These are phyloP conservation scores for Mirza zaza DNA, from an alignment of 2,113 vertebrate genomes.

Conservation along the genomic window DNA sequence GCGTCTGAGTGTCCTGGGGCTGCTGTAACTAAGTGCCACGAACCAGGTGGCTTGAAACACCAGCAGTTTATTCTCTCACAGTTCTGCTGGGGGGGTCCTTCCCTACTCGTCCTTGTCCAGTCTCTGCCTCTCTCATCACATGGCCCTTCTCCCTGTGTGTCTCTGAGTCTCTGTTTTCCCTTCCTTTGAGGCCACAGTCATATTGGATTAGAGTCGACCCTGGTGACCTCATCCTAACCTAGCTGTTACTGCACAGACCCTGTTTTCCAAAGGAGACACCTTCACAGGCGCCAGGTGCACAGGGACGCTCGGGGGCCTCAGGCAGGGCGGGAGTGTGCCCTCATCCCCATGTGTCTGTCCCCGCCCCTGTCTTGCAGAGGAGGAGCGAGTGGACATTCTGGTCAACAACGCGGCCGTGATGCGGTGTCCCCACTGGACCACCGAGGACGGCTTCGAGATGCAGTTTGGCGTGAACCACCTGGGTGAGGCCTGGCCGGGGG, in stretches of 20 bases:
- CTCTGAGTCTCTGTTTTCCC: background rate
- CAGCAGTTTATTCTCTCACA: background rate
- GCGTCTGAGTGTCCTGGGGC: background rate
- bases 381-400: slow-evolving; percentile 87
- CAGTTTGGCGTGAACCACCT: slow-evolving; percentile 92
- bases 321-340: fast-evolving
- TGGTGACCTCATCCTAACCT: background rate
- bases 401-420: slow-evolving; percentile 92
- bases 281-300: background rate
- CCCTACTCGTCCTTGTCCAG: fast-evolving
- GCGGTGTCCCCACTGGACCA: slow-evolving; percentile 90
- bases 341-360: fast-evolving
- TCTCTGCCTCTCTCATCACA: fast-evolving
- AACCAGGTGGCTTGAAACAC: background rate
- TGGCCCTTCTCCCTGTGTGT: background rate
- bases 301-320: fast-evolving
- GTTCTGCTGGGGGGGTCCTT: no score
- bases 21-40: fast-evolving
- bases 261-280: background rate
- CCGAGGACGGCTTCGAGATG: slow-evolving; percentile 92
- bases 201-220: background rate
- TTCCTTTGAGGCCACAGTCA: background rate
- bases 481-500: slow-evolving; percentile 76
- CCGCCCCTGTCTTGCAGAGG: slow-evolving; percentile 80
- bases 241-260: background rate